These are phyloP conservation scores for Streblospio benedicti DNA, from an alignment of 1,140 invertebrate genomes.

Conservation along the genomic window DNA sequence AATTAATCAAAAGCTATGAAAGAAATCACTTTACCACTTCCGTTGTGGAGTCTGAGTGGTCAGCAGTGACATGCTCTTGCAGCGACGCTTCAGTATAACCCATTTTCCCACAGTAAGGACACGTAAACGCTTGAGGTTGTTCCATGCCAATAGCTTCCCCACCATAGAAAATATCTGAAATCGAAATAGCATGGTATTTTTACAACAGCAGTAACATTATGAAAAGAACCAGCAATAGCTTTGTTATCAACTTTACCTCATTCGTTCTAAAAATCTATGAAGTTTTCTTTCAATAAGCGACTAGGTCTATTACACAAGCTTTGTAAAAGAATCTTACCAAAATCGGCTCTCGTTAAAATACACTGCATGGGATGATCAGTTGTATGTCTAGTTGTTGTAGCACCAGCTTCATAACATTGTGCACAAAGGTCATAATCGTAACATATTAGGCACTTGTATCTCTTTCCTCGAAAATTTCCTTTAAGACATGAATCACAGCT, in stretches of 20 bases:
- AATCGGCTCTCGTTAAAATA: slow-evolving; percentile 91
- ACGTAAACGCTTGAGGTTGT: slow-evolving; percentile 89
- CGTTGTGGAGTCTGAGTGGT: slow-evolving; percentile 73
- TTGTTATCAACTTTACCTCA: too few species aligned
- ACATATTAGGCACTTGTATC: slow-evolving; percentile 97
- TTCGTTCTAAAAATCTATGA: too few species aligned
- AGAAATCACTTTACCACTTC: slow-evolving; percentile 68
- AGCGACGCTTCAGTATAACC: slow-evolving; percentile 85
- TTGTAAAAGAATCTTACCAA: slow-evolving; percentile 58
- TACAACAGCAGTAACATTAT: too few species aligned
- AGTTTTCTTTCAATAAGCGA: too few species aligned
- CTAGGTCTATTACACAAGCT: too few species aligned
- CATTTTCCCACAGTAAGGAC: slow-evolving; percentile 92
- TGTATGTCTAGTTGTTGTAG: slow-evolving; percentile 82
- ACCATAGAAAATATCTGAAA: slow-evolving; percentile 84
- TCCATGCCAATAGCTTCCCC: slow-evolving; percentile 78
- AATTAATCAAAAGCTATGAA: too few species aligned
- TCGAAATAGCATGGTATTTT: slow-evolving; percentile 23
- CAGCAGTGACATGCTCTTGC: slow-evolving; percentile 82
- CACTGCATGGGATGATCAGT: slow-evolving; percentile 97
- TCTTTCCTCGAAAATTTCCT: slow-evolving; percentile 90
- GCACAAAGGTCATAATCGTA: slow-evolving; percentile 98
- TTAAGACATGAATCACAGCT: slow-evolving; percentile 99
- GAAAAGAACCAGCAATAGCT: too few species aligned
- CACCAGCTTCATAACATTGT: slow-evolving; percentile 87